Base-by-base conservation (phyloP, 2,888 invertebrate genomes). In the Clostera curtula region DNA sequence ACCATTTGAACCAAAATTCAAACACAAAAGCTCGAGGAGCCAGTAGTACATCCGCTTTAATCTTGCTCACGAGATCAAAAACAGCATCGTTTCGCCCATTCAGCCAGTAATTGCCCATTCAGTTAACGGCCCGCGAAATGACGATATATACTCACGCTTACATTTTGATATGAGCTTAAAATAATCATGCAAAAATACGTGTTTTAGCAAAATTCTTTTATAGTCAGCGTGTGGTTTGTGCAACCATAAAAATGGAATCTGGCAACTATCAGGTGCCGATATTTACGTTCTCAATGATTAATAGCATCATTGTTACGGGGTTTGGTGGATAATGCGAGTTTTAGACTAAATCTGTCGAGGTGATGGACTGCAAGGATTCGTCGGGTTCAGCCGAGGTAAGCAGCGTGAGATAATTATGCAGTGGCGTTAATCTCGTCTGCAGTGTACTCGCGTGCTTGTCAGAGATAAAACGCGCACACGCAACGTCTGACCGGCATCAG, bases 201-300 rank as follows among this genome's bases (percentile, higher is more conserved):
- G n/a, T 65, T 61, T 64, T 65, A 59, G 60, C 65, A 43, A 63
- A 64, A 61, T 60, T 56, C 60, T 62, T 66, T 68, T 62, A 68
- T 52, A 61, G 54, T 41, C 44, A 51, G 54, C 42, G 49, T 47
- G 57, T 56, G 66, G 63, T 75, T 72, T 68, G 53, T 56, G 38
- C 46, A 57, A 54, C 58, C 56, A 61, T 73, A 75, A 74, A 75
- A 68, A 49, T 56, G 40, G 49, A 52, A 45, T 73, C 79, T 79
- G 79, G 71, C 45, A 56, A 62, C 43, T 58, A 49, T 77, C 75
- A 71, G 52, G 33, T 49, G 65, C 56, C 56, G 67, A 68, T 75
- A 70, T 75, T 75, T 71, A 77, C 51, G 66, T 45, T 49, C 38
- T 38, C 33, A 58, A 53, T 71, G 77, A 80, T 77, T 75, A 69